Percentiles rank a stretch among this genome's conserved stretches.
Conservation (phyloP, 2,797 vertebrate species). For the Coregonus ussuriensis region DNA sequence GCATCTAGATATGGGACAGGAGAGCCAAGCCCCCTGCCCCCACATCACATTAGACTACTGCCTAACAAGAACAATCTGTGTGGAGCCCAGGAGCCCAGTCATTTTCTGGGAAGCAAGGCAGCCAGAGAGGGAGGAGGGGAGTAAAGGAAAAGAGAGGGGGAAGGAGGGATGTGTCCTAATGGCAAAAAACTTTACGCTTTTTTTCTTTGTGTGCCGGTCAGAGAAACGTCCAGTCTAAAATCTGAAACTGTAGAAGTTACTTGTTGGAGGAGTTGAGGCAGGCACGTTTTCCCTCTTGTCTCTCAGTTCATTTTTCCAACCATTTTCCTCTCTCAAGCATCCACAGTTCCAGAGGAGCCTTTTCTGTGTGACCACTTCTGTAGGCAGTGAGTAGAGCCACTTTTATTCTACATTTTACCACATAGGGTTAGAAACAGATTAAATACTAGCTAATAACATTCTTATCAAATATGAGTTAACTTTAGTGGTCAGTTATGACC, state of each 20-base stretch:
- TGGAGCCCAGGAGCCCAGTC: conserved; percentile 55
- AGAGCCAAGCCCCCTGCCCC: conserved; percentile 61
- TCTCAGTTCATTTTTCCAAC: conserved; percentile 40
- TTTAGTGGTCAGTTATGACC: neutral
- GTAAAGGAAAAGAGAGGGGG: conserved; percentile 39
- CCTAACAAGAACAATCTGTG: conserved; percentile 94
- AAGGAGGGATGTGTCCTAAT: conserved; percentile 66
- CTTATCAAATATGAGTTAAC: neutral
- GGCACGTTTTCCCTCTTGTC: conserved; percentile 18
- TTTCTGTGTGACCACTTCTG: conserved; percentile 27
- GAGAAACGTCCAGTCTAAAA: conserved; percentile 66
- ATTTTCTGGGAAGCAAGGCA: conserved; percentile 40
- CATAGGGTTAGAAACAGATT: neutral
- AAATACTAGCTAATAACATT: neutral
- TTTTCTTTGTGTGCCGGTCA: conserved; percentile 50
- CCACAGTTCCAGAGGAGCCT: conserved; percentile 21
- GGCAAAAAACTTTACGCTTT: conserved; percentile 44
- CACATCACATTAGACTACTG: conserved; percentile 73
- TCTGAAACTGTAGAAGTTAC: conserved; percentile 59
- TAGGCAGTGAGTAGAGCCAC: conserved; percentile 56
- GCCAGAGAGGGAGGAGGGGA: conserved; percentile 34
- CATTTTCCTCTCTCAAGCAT: conserved; percentile 29
- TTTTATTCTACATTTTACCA: conserved; percentile 3
- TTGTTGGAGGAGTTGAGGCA: conserved; percentile 20
- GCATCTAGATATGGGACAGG: conserved; percentile 43